These are phyloP conservation scores for Coreius guichenoti DNA, from an alignment of 2,797 vertebrate species.

Conservation along the genomic window DNA sequence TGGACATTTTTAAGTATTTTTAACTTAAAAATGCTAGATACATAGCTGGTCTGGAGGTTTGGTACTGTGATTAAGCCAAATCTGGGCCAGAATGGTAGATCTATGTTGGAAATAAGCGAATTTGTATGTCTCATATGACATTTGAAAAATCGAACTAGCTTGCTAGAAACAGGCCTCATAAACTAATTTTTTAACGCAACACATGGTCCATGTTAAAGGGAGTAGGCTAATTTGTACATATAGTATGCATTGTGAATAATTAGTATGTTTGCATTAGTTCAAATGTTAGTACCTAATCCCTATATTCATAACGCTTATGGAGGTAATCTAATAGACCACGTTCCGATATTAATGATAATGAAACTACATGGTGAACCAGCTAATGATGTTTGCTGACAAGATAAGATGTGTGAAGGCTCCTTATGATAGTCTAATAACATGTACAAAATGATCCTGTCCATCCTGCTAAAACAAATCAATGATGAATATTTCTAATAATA, in stretches of 20 bases:
- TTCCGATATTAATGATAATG: slow-evolving; percentile 3
- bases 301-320: background rate
- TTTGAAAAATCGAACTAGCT: background rate
- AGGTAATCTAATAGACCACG: slow-evolving; percentile 3
- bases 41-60: background rate
- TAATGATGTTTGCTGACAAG: slow-evolving; percentile 22
- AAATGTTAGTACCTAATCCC: background rate
- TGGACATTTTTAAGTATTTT: background rate
- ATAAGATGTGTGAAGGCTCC: background rate
- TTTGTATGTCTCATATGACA: background rate
- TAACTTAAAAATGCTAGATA: background rate
- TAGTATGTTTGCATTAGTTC: background rate
- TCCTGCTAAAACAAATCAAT: background rate
- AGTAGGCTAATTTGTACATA: background rate
- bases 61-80: background rate
- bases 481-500: background rate
- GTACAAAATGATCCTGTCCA: background rate
- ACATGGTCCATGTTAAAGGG: background rate
- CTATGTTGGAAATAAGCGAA: background rate
- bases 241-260: background rate
- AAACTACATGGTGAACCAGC: slow-evolving; percentile 15
- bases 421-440: slow-evolving; percentile 5
- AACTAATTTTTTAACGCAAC: background rate
- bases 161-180: background rate
- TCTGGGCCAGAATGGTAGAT: background rate